A percentile compares a stretch with the other conserved stretches of the same genome.
phyloP scores from a whole-genome alignment of 2,797 vertebrate species.

The Parauchenoglanis punctatus region DNA sequence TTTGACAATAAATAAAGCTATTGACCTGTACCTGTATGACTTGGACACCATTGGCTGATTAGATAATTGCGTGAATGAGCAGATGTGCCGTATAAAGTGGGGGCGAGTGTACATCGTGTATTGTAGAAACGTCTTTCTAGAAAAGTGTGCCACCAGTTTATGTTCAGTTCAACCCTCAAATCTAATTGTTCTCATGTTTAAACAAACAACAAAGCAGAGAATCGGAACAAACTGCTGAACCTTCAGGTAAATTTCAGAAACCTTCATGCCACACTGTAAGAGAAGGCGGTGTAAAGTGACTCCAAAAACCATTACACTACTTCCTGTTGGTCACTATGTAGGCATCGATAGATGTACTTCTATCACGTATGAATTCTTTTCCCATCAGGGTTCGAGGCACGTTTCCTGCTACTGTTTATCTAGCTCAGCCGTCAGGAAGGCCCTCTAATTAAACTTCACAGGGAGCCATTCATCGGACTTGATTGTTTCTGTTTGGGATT shows the following conservation, averaged over 20 bases:
- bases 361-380: conserved; percentile 35
- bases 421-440: conserved; percentile 58
- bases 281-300: not conserved
- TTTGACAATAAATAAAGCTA: not conserved
- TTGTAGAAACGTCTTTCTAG: not conserved
- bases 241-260: not conserved
- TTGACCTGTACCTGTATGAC: not conserved
- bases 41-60: not conserved
- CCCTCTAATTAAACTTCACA: conserved; percentile 62
- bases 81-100: not conserved
- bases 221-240: not conserved
- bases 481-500: conserved; percentile 62
- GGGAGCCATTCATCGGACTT: conserved; percentile 61
- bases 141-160: not conserved
- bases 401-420: conserved; percentile 57
- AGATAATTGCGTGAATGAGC: not conserved
- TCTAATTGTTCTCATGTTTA: not conserved
- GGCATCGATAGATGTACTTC: conserved; percentile 12
- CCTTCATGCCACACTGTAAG: not conserved
- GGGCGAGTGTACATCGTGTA: not conserved
- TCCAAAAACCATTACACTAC: not conserved
- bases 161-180: not conserved
- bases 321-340: not conserved
- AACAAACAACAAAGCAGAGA: not conserved
- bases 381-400: conserved; percentile 44